These are phyloP conservation scores for Drymonia ruficornis DNA, from an alignment of 2,888 invertebrate species.

Conservation along the genomic window DNA sequence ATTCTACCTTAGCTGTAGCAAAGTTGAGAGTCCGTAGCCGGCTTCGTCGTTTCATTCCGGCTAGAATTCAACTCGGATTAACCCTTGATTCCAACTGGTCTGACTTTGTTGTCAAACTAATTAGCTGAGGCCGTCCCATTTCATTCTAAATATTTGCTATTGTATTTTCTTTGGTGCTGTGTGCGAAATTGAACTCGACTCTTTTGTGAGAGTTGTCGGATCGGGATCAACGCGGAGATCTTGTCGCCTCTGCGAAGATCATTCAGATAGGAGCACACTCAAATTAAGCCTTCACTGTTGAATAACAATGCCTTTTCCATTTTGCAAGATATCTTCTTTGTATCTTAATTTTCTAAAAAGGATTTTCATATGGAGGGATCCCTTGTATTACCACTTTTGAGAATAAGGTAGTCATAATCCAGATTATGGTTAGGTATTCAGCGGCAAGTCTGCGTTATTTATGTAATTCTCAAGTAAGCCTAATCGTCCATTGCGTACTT, in stretches of 20 bases:
- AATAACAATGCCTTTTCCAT: constrained; percentile 34
- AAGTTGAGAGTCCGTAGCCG: constrained; percentile 50
- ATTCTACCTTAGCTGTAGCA: constrained; percentile 46
- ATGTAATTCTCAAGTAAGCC: constrained; percentile 66
- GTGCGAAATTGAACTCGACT: constrained; percentile 7
- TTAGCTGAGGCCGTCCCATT: constrained; percentile 32
- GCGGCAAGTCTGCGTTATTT: constrained; percentile 59
- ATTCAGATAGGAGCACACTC: constrained; percentile 33
- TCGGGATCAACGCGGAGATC: constrained; percentile 27
- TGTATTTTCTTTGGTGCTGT: constrained; percentile 23
- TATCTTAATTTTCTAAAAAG: constrained; percentile 12
- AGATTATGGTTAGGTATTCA: constrained; percentile 51
- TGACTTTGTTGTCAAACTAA: constrained; percentile 49
- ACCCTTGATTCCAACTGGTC: constrained; percentile 47
- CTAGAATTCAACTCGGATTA: constrained; percentile 51
- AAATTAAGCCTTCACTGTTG: constrained; percentile 34
- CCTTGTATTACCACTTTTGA: constrained; percentile 45
- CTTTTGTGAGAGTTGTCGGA: constrained; percentile 20
- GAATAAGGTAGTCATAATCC: constrained; percentile 53
- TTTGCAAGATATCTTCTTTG: constrained; percentile 14
- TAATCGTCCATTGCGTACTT: constrained; percentile 70
- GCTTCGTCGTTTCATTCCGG: constrained; percentile 45
- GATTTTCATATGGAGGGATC: constrained; percentile 38
- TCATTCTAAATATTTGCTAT: constrained; percentile 24
- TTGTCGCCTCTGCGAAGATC: constrained; percentile 30